Base-by-base conservation (phyloP, 1,140 invertebrate species). In the Philotrypesis tridentata region DNA sequence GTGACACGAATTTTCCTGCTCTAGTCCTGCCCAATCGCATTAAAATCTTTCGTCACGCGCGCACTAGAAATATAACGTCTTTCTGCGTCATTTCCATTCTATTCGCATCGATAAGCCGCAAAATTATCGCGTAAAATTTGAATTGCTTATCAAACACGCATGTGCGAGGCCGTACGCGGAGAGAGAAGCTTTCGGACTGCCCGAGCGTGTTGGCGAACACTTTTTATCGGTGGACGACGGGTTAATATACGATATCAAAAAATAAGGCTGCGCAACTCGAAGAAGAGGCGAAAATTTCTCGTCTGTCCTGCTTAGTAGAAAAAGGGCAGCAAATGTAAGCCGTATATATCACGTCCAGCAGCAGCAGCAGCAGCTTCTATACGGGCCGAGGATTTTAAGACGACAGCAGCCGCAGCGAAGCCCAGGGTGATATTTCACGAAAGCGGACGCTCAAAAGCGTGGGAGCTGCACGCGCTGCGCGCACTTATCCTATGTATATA, bases 261-360 rank as follows among this genome's bases (percentile, higher is more conserved):
- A 65, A 65, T 74, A 61, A 21, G 29, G 27, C n/a, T 31, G n/a
- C n/a, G 48, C 61, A 33, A 9, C 29, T 74, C 55, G 7, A 5
- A 33, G 4, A 21, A 60, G 17, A 33, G 48, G 27, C 33, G 48
- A 65, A 76, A 76, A 67, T 76, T 76, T 67, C 74, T 65, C 25
- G 6, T 43, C 14, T 8, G 2, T 23, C 61, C n/a, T 14, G n/a
- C 23, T 65, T 8, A 40, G 27, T 43, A 1, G 33, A 60, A 63
- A 75, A 70, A 74, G 25, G n/a, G 55, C 17, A 33, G 33, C 63
- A 68, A 76, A 84, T 77, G 71, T 78, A 84, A 82, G n/a, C n/a
- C n/a, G n/a, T n/a, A n/a, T 82, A 81, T 81, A 81, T 81, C 63
- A 75, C 63, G 31, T 37, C 21, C 21, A 55, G 79, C n/a, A 68